Percentiles rank a stretch among this genome's conserved stretches.
Conservation (phyloP, 1,140 invertebrate species). For the Drosophila ohnishii region DNA sequence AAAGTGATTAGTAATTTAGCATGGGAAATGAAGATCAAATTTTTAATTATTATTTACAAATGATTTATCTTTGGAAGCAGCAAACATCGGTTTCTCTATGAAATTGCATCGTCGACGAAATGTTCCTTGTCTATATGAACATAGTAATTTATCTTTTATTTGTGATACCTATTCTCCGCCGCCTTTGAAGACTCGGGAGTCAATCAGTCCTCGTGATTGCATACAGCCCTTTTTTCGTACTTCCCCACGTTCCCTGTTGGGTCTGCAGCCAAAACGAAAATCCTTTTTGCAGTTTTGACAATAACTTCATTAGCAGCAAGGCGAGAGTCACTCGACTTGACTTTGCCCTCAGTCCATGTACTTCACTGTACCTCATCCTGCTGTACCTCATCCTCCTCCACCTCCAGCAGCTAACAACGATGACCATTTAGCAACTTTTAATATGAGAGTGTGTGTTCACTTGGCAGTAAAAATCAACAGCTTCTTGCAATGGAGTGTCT, state of each 20-base stretch:
- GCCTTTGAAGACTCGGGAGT: background rate
- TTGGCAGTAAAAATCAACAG: conserved; percentile 59
- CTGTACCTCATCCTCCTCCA: background rate
- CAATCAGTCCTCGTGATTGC: background rate
- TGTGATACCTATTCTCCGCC: background rate
- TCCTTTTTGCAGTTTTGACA: conserved; percentile 44
- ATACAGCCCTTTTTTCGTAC: background rate
- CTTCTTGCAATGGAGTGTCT: conserved; percentile 32
- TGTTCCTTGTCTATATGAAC: too few species aligned
- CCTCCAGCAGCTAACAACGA: background rate
- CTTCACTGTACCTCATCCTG: conserved; percentile 12
- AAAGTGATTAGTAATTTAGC: background rate
- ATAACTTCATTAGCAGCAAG: conserved; percentile 63
- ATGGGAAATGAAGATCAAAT: too few species aligned
- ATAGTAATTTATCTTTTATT: background rate
- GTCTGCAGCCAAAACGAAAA: conserved; percentile 15
- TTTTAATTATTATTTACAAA: too few species aligned
- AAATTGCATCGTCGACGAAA: too few species aligned
- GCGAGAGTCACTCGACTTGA: conserved; percentile 54
- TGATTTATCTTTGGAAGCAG: background rate
- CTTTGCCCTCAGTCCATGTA: conserved; percentile 12
- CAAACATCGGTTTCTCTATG: too few species aligned
- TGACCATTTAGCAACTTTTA: conserved; percentile 50
- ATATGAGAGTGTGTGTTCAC: conserved; percentile 43
- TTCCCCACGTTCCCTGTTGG: conserved; percentile 6